Evolutionary conservation across 2,113 vertebrate species (phyloP), one percentile per base, ranked within the genome.

Genomic region (Tachycineta bicolor): DNA sequence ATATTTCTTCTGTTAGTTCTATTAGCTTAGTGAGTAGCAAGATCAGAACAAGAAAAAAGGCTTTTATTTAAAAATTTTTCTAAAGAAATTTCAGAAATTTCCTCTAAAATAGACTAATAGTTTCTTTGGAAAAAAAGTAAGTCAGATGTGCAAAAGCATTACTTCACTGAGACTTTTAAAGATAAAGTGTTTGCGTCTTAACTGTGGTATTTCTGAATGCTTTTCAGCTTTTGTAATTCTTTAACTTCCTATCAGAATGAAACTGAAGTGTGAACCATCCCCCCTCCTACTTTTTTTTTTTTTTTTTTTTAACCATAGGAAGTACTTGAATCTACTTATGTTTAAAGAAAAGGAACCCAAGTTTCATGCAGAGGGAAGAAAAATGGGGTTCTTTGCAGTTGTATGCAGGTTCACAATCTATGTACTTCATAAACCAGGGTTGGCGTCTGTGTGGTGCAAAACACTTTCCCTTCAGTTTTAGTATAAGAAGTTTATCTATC

Each of bases 391-490:
- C 11, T n/a, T 13, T 19, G 12, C 10, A 37, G 37, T 37, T 37
- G 37, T 37, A 37, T 37, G 44, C 17, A 53, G 3, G 24, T 74
- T 94, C 26, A 59, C 7, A 33, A 5, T 28, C 43, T 59, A n/a
- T 0, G 0, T 47, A 75, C 39, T 1, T 43, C 11, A 16, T 74
- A 46, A 82, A 49, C 7, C 8, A 50, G 23, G 56, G 21, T 9
- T 34, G 44, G 50, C 6, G 11, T 5, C 26, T 75, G 2, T 7
- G 11, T 59, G 34, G 11, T 43, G 6, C 37, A 64, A n/a, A 87
- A 39, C 16, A 21, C 9, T 59, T 68, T 12, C 21, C 3, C 10
- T 16, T 33, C 23, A 34, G 3, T 44, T 83, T 39, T 15, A 41
- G 4, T 14, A 13, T 17, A n/a, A 5, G 8, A 82, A 58, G 4